phyloP scores from a whole-genome alignment of 2,113 vertebrate genomes.

The Lanius ludovicianus region DNA sequence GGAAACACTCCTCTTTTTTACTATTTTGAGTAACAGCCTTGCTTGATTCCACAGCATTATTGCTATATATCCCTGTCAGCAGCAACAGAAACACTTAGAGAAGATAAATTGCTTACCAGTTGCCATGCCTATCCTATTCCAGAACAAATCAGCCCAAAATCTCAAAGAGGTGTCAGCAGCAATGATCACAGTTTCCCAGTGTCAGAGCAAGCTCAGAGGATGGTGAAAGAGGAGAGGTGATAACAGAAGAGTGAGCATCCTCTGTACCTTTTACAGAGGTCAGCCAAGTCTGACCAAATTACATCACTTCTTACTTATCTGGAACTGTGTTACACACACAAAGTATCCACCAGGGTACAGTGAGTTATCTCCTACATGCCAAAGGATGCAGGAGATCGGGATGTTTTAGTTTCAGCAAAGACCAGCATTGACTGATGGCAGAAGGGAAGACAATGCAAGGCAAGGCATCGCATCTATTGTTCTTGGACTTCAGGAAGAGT shows the following conservation, averaged over 20 bases:
- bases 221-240: background rate
- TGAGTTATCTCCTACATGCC: background rate
- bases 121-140: background rate
- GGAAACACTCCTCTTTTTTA: background rate
- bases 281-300: background rate
- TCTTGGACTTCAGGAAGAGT: background rate
- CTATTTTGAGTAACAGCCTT: background rate
- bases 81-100: background rate
- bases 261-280: background rate
- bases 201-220: background rate
- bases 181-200: background rate
- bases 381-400: background rate
- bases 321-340: background rate
- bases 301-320: accelerated
- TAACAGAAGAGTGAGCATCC: background rate
- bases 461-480: background rate
- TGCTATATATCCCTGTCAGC: background rate
- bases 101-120: background rate
- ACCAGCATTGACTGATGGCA: background rate
- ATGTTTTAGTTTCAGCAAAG: background rate
- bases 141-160: background rate
- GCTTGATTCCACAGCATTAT: background rate
- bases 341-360: background rate
- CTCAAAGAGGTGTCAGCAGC: background rate
- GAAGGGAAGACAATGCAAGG: background rate